phyloP scores from a whole-genome alignment of 2,888 invertebrate species.

The Thymelicus acteon region DNA sequence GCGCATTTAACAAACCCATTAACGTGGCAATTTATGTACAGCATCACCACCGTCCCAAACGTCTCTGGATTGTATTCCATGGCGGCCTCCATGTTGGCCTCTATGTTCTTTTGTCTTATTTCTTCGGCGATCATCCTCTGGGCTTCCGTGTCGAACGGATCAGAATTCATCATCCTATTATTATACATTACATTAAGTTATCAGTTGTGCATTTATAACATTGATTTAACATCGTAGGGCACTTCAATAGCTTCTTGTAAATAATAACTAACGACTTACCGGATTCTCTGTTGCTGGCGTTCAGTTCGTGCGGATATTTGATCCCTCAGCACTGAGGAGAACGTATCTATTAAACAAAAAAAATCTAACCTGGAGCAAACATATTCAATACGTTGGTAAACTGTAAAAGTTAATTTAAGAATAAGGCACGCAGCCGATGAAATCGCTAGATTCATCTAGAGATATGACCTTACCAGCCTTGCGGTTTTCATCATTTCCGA shows the following conservation, averaged over 20 bases:
- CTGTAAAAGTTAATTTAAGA: no score
- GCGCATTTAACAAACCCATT: slow-evolving; percentile 87
- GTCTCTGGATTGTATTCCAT: slow-evolving; percentile 99
- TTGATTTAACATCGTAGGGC: slow-evolving; percentile 1
- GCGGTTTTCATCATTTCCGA: no score
- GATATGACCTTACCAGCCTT: no score
- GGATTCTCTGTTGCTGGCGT: slow-evolving; percentile 91
- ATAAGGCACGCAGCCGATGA: no score
- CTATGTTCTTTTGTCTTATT: slow-evolving; percentile 97
- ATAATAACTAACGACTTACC: slow-evolving; percentile 51
- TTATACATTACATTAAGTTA: background rate
- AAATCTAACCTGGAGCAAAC: no score
- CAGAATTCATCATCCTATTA: slow-evolving; percentile 93
- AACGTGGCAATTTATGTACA: slow-evolving; percentile 98
- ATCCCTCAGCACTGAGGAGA: slow-evolving; percentile 91
- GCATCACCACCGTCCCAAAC: slow-evolving; percentile 98
- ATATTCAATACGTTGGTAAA: no score
- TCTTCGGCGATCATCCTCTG: slow-evolving; percentile 98
- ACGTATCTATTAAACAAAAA: slow-evolving; percentile 86
- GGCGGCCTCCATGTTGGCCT: slow-evolving; percentile 99
- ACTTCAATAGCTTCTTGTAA: background rate
- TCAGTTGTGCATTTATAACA: background rate
- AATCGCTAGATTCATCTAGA: no score
- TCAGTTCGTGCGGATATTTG: slow-evolving; percentile 93
- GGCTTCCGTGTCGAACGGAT: slow-evolving; percentile 98